Evolutionary conservation across 2,113 vertebrate species (phyloP), one percentile per base, ranked within the genome.

Genomic region (Propithecus coquereli): DNA sequence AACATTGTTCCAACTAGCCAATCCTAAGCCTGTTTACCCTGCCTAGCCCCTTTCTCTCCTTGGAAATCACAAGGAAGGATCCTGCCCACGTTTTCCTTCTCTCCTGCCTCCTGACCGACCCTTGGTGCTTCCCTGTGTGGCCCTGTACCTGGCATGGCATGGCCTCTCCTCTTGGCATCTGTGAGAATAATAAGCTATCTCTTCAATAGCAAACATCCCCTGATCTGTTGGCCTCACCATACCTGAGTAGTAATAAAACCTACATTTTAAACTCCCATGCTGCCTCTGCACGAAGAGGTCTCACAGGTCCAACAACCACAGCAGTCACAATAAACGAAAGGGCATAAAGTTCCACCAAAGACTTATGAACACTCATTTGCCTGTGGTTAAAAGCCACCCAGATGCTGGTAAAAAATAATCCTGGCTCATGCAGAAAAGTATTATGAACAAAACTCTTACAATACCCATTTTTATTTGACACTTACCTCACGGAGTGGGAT

Each of bases 401-500:
- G 47, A 0, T 9, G 27, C 17, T 47, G 5, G 32, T 12, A 18
- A 57, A 68, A 81, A 45, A 40, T 1, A 77, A 14, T 22, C 52
- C 11, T 65, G 50, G 22, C 25, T 57, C 27, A 66, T 32, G 30
- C 0, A 63, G 14, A 63, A 23, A 86, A 80, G 70, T 18, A 32
- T 16, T 34, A 17, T 37, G 32, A 34, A 8, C 0, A 0, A 43
- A 82, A 61, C 8, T 4, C 43, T 63, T 43, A 16, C 45, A 52
- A 70, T 8, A 13, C 0, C 25, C 34, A 1, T 57, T 63, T 47
- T 52, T 73, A 45, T 50, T 61, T 18, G 70, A 45, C 18, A 97
- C 96, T 95, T 96, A 99, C 99, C 99, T 99, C 99, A 25, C 99
- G 98, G 59, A 99, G 99, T 1, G 99, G 99, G 93, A 99, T 99